These are phyloP conservation scores for Eubasilissa regina DNA, from an alignment of 1,140 invertebrate genomes.

Conservation along the genomic window DNA sequence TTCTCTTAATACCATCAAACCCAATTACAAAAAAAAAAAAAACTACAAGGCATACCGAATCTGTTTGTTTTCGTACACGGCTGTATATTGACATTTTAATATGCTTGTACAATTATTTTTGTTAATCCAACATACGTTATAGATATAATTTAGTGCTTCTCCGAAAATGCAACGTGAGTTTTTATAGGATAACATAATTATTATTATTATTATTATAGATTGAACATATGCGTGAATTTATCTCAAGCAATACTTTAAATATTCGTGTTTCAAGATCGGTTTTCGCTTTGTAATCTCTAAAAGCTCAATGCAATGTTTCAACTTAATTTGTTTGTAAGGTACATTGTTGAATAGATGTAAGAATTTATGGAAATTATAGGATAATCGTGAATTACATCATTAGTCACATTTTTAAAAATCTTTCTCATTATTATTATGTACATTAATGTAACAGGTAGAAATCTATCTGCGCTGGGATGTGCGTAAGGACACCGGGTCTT, in stretches of 20 bases:
- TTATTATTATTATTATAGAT: constrained; percentile 24
- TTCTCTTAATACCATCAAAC: constrained; percentile 73
- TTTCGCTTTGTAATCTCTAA: constrained; percentile 39
- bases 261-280: constrained; percentile 39
- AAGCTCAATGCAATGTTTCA: constrained; percentile 50
- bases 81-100: constrained; percentile 15
- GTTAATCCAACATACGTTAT: constrained; percentile 7
- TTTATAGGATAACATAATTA: constrained; percentile 5
- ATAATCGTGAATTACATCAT: background rate
- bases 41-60: constrained; percentile 10
- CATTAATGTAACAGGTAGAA: background rate
- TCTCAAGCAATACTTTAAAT: constrained; percentile 52
- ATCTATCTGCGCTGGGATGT: too few species aligned
- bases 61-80: constrained; percentile 7
- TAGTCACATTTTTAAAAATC: constrained; percentile 25
- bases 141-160: constrained; percentile 29
- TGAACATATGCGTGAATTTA: constrained; percentile 44
- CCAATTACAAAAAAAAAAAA: constrained; percentile 1
- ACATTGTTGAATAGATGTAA: constrained; percentile 41
- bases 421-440: background rate
- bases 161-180: constrained; percentile 11
- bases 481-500: too few species aligned
- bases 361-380: background rate
- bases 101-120: constrained; percentile 25
- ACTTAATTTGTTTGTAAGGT: constrained; percentile 36